Evolutionary conservation across 2,888 invertebrate genomes (phyloP).

Genomic region (Proisotoma minuta): DNA sequence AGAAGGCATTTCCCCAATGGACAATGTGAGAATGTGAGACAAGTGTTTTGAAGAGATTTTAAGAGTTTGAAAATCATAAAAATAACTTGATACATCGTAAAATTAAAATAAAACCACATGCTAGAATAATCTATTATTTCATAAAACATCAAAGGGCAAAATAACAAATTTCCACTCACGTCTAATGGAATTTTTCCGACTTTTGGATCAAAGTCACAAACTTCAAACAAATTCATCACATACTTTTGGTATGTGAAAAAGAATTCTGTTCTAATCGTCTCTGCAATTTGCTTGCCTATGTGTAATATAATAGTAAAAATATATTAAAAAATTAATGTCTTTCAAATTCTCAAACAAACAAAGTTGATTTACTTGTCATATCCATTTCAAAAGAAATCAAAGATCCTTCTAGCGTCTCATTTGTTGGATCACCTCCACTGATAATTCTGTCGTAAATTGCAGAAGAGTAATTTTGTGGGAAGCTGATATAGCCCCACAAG

Average conservation of each 20-base stretch:
- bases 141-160: not conserved
- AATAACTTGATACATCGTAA: not conserved
- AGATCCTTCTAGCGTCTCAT: slow-evolving; percentile 36
- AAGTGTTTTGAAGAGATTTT: no score
- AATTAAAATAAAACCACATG: not conserved
- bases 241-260: slow-evolving; percentile 82
- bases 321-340: not conserved
- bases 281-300: slow-evolving; percentile 65
- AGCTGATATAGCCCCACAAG: slow-evolving; percentile 35
- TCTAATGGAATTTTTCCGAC: slow-evolving; percentile 57
- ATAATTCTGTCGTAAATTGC: slow-evolving; percentile 29
- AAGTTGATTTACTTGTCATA: slow-evolving; percentile 33
- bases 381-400: slow-evolving; percentile 36
- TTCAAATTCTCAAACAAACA: not conserved
- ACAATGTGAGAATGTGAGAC: no score
- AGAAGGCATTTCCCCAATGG: no score
- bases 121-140: no score
- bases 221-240: slow-evolving; percentile 64
- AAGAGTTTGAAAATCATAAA: no score
- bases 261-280: slow-evolving; percentile 79
- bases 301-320: not conserved
- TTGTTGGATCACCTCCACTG: slow-evolving; percentile 28
- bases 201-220: slow-evolving; percentile 74
- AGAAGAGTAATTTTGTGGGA: slow-evolving; percentile 28
- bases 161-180: slow-evolving; percentile 11